Percentiles rank a stretch among this genome's conserved stretches.
Conservation (phyloP, 2,113 vertebrate genomes). For the Corythornis madagascariensis region DNA sequence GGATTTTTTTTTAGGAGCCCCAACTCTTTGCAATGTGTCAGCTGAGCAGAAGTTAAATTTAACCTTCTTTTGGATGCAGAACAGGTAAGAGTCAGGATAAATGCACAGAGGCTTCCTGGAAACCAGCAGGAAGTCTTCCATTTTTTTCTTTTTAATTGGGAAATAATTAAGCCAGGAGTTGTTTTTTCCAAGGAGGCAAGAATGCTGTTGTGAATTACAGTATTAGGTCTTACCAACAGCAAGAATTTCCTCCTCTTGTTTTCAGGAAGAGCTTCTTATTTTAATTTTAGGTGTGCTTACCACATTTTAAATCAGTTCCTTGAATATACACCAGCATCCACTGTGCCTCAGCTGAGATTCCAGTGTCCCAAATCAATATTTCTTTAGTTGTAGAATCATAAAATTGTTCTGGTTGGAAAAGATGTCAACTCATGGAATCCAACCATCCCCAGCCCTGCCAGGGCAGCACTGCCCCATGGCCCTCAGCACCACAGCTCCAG, state of each 20-base stretch:
- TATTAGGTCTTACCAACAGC: background rate
- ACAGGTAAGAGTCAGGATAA: background rate
- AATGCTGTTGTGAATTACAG: background rate
- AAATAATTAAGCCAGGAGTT: background rate
- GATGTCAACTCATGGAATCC: too few relatives aligned
- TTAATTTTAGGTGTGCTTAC: background rate
- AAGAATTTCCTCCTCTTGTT: background rate
- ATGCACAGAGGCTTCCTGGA: background rate
- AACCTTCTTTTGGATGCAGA: background rate
- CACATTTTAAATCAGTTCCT: background rate
- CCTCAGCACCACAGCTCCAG: too few relatives aligned
- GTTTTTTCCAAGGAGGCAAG: background rate
- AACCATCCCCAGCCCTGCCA: too few relatives aligned
- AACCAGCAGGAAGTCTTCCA: background rate
- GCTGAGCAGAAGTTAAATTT: background rate
- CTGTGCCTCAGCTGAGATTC: background rate
- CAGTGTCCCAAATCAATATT: background rate
- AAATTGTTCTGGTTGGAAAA: background rate
- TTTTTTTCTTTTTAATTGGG: background rate
- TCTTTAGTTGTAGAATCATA: background rate
- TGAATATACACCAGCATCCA: background rate
- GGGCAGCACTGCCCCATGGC: too few relatives aligned
- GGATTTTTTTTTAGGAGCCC: background rate
- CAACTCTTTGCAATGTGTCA: background rate
- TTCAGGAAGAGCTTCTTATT: background rate